These are phyloP conservation scores for Clarias gariepinus DNA, from an alignment of 2,113 vertebrate species.

Conservation along the genomic window DNA sequence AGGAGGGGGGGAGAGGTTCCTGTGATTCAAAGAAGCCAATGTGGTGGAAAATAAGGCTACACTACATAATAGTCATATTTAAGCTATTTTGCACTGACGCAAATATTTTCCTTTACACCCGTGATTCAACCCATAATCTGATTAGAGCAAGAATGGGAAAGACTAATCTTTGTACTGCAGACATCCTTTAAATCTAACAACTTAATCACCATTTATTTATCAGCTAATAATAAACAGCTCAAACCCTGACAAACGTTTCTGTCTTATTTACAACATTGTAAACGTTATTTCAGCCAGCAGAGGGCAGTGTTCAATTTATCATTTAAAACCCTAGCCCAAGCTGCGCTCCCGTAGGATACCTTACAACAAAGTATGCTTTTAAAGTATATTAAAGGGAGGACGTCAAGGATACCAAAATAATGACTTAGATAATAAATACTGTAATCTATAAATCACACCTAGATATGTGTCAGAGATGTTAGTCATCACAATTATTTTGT, in stretches of 20 bases:
- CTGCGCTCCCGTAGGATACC: neutral
- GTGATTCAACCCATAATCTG: neutral
- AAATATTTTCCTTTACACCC: neutral
- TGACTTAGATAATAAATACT: neutral
- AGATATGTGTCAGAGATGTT: no score
- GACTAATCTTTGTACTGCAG: neutral
- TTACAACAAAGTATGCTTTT: neutral
- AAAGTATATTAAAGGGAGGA: neutral
- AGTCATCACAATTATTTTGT: no score
- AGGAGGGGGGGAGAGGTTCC: neutral
- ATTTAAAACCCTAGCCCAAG: neutral
- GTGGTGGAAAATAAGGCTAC: neutral
- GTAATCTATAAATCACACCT: neutral
- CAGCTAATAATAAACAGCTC: neutral
- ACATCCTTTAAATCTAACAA: neutral
- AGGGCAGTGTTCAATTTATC: neutral
- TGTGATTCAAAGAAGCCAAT: neutral
- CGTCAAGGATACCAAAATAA: neutral
- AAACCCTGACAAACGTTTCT: neutral
- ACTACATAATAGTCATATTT: neutral
- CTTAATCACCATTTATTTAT: neutral
- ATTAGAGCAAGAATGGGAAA: neutral
- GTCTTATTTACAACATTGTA: neutral
- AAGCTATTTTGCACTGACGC: neutral
- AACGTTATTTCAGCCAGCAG: neutral